phyloP scores from a whole-genome alignment of 2,888 invertebrate genomes.

The Drosophila subquinaria region DNA sequence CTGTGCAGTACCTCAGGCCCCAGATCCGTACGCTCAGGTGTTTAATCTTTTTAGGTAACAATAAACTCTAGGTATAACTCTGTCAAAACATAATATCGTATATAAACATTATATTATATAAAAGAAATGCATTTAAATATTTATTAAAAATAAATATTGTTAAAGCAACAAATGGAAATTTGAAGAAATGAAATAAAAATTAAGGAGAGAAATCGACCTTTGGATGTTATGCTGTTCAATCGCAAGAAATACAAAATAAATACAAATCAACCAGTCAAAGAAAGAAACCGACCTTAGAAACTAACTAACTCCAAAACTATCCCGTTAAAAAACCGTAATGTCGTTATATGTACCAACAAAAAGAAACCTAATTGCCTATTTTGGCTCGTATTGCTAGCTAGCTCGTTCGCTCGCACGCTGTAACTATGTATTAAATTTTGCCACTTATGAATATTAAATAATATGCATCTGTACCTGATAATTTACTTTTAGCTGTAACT shows the following conservation, averaged over 20 bases:
- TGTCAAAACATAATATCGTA: constrained; percentile 26
- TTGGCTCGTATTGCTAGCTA: constrained; percentile 48
- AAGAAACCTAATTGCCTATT: constrained; percentile 29
- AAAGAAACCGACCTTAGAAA: constrained; percentile 42
- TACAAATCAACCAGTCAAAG: constrained; percentile 19
- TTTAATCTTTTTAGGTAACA: constrained; percentile 7
- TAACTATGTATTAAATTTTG: constrained; percentile 1
- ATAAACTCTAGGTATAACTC: constrained; percentile 26
- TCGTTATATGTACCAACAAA: constrained; percentile 18
- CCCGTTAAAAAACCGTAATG: constrained; percentile 38
- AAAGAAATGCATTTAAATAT: constrained; percentile 13
- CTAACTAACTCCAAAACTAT: constrained; percentile 23
- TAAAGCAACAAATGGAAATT: constrained; percentile 38
- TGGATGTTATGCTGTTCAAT: constrained; percentile 85
- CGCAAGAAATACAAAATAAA: constrained; percentile 32
- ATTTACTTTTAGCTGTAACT: constrained; percentile 20
- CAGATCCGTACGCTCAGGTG: constrained; percentile 65
- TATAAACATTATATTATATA: constrained; percentile 21
- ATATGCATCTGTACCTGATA: constrained; percentile 3
- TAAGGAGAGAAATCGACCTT: constrained; percentile 82
- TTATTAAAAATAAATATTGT: constrained; percentile 1
- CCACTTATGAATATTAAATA: neutral
- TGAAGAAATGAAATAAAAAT: constrained; percentile 23
- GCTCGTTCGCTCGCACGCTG: constrained; percentile 43
- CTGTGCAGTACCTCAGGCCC: constrained; percentile 86